A percentile compares a stretch with the other conserved stretches of the same genome.
Conservation (phyloP, 2,797 vertebrate species). For the Sebastes ruberrimus region DNA sequence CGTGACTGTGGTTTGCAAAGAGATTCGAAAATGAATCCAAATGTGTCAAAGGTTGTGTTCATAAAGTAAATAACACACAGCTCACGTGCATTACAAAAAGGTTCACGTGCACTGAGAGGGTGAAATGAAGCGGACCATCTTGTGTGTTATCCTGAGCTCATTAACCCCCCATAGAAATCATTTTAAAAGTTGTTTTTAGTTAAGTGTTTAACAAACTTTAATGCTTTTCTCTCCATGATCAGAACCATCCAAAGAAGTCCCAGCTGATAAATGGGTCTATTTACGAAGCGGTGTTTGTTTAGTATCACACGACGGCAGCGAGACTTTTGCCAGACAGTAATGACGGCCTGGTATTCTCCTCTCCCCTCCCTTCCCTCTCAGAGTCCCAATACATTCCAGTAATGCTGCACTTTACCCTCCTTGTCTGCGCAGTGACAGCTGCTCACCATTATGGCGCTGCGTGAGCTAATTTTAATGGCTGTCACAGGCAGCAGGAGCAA, state of each 20-base stretch:
- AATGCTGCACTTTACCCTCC: slow-evolving; percentile 73
- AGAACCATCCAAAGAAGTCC: not conserved
- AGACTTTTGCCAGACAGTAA: slow-evolving; percentile 48
- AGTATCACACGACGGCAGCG: slow-evolving; percentile 18
- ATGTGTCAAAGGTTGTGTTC: slow-evolving; percentile 36
- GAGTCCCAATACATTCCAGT: slow-evolving; percentile 68
- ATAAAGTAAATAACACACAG: slow-evolving; percentile 29
- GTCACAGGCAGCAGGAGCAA: slow-evolving; percentile 72
- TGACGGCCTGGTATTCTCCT: slow-evolving; percentile 46
- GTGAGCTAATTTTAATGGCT: slow-evolving; percentile 79
- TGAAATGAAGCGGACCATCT: slow-evolving; percentile 10
- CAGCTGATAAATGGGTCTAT: slow-evolving; percentile 7
- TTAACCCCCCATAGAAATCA: not conserved
- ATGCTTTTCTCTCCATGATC: slow-evolving; percentile 1
- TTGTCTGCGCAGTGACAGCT: slow-evolving; percentile 78
- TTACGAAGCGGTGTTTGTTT: slow-evolving; percentile 23
- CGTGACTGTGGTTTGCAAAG: slow-evolving; percentile 36
- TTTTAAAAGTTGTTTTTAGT: not conserved
- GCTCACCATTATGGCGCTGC: slow-evolving; percentile 75
- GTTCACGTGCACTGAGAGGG: not conserved
- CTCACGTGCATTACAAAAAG: slow-evolving; percentile 7
- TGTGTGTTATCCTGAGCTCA: not conserved
- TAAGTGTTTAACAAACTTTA: not conserved
- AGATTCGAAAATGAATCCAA: slow-evolving; percentile 28
- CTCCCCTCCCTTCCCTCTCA: slow-evolving; percentile 29